phyloP scores from a whole-genome alignment of 2,888 invertebrate species.

The Diarsia mendica region DNA sequence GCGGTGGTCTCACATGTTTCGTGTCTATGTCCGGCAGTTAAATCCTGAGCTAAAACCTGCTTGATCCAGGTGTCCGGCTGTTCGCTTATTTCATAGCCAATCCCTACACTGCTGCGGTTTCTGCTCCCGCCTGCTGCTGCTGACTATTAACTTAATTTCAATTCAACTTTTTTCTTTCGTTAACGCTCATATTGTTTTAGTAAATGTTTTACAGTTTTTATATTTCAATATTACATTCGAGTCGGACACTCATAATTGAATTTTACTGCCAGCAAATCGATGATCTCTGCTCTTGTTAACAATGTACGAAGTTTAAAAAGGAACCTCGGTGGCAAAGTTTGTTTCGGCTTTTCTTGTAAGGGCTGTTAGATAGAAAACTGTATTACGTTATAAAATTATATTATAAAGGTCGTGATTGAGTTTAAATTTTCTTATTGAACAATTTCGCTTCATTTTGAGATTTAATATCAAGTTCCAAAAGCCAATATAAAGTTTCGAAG shows the following conservation, averaged over 20 bases:
- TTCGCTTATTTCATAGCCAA: conserved; percentile 70
- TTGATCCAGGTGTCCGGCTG: conserved; percentile 32
- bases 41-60: conserved; percentile 38
- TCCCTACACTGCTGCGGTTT: conserved; percentile 76
- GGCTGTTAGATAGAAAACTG: not conserved
- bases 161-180: conserved; percentile 82
- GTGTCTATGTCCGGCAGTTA: conserved; percentile 17
- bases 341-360: not conserved
- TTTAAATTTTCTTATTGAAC: conserved; percentile 19
- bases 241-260: conserved; percentile 13
- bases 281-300: not conserved
- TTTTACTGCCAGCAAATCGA: conserved; percentile 1
- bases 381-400: not conserved
- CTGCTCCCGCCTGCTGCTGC: conserved; percentile 77
- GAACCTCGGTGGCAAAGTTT: conserved; percentile 5
- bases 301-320: conserved; percentile 6
- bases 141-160: conserved; percentile 85
- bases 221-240: conserved; percentile 63
- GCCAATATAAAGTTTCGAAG: conserved; percentile 41
- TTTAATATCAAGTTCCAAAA: conserved; percentile 21
- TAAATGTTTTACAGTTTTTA: conserved; percentile 72
- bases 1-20: conserved; percentile 35
- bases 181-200: conserved; percentile 76
- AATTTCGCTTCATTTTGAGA: conserved; percentile 3
- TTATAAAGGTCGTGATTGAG: conserved; percentile 10